Base-by-base conservation (phyloP, 2,797 vertebrate genomes). In the Darevskia mixta region DNA sequence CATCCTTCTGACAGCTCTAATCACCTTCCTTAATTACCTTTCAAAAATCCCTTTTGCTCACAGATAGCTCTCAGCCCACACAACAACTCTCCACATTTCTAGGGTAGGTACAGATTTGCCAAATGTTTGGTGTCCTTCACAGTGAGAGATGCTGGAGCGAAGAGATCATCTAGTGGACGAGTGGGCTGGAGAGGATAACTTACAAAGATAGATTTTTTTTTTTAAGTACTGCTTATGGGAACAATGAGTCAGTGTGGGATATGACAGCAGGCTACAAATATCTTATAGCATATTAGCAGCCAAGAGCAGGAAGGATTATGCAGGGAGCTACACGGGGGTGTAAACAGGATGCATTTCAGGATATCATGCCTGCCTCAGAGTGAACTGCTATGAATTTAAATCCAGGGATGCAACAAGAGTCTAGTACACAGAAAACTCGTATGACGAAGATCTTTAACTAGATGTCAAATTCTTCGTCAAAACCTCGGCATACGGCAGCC, bases 171-270 rank as follows among this genome's bases (percentile, higher is more conserved):
- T 89, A 93, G 91, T 89, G 72, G 88, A 90, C 83, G 61, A 92
- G 93, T 92, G 89, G 91, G 92, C 90, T 87, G 92, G 91, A 93
- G 85, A 77, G 72, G 91, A 91, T 93, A 90, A 95, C 93, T 95
- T 95, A 94, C 93, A 91, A 91, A 90, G 88, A 93, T 91, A 87
- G 92, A 94, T 93, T 94, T 91, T 92, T 89, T 55, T 55, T 55
- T 55, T 55, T 55, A 93, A 92, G 88, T 15, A 32, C 77, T 83
- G 83, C 91, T 93, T 90, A 94, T 83, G 49, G 89, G 90, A 92
- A 84, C 86, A 91, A 91, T 94, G 92, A 91, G 72, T 95, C 92
- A 91, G 66, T 43, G 84, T 38, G 86, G 71, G 90, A 94, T 89
- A 88, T 0, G 89, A 86, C 93, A 93, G 93, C 87, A 95, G 88